phyloP scores from a whole-genome alignment of 2,113 vertebrate species.

The Hemiscyllium ocellatum region DNA sequence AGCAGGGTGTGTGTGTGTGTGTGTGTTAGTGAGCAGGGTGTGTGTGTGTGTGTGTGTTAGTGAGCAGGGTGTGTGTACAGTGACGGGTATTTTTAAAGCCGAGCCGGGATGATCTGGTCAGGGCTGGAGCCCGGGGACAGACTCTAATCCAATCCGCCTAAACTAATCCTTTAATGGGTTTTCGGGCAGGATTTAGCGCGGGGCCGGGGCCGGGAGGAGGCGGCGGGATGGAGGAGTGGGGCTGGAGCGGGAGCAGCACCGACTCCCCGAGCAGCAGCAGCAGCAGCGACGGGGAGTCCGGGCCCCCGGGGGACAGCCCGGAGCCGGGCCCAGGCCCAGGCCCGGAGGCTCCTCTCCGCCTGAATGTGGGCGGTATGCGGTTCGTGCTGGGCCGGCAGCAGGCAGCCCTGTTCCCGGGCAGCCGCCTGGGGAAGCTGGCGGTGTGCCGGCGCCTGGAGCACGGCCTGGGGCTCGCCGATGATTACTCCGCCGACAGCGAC shows the following conservation, averaged over 20 bases:
- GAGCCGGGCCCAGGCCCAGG: not conserved
- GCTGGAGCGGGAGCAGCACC: too few relatives aligned
- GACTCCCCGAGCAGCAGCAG: not conserved
- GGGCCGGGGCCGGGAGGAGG: not conserved
- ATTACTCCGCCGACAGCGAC: conserved; percentile 69
- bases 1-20: too few relatives aligned
- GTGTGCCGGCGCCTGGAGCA: conserved; percentile 60
- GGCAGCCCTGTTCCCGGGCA: conserved; percentile 62
- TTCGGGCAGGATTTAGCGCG: not conserved
- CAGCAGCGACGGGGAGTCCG: not conserved
- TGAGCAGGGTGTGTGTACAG: too few relatives aligned
- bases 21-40: too few relatives aligned
- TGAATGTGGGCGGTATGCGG: conserved; percentile 71
- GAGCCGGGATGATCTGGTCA: too few relatives aligned
- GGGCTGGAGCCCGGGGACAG: too few relatives aligned
- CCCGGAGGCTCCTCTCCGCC: conserved; percentile 50
- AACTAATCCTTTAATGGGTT: not conserved
- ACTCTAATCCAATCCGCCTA: not conserved
- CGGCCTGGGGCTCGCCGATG: conserved; percentile 72
- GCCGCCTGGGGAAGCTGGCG: conserved; percentile 69
- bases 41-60: too few relatives aligned
- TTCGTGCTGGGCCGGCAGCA: conserved; percentile 65
- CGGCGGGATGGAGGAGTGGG: not conserved
- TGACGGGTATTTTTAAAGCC: too few relatives aligned
- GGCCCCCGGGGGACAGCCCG: not conserved